Evolutionary conservation across 2,797 vertebrate genomes (phyloP).

Genomic region (Phaenicophaeus curvirostris): DNA sequence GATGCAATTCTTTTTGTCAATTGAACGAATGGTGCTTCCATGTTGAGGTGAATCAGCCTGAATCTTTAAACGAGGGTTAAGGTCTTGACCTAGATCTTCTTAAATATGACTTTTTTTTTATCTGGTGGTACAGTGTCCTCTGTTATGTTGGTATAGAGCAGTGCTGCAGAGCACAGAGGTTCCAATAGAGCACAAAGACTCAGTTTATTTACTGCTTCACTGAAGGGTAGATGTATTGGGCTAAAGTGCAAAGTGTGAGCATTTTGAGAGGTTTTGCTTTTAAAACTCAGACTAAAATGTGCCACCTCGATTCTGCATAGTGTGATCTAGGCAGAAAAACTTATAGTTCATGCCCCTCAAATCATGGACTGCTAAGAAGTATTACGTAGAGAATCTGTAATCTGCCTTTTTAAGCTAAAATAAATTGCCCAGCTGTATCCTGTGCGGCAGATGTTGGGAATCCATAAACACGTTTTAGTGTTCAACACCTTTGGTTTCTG

Average conservation of each 20-base stretch:
- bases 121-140: fast-evolving
- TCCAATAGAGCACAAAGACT: neutral
- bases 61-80: neutral
- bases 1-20: neutral
- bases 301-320: neutral
- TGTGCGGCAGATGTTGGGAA: neutral
- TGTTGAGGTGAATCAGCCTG: neutral
- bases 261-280: neutral
- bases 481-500: neutral
- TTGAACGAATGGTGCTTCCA: fast-evolving
- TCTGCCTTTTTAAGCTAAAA: neutral
- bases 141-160: neutral
- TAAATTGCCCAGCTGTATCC: neutral
- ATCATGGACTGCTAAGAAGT: neutral
- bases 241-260: neutral
- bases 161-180: neutral
- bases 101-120: neutral
- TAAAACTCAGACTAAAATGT: neutral
- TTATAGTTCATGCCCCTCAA: neutral
- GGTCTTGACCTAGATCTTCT: neutral
- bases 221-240: neutral
- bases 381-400: neutral
- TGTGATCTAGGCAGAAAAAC: neutral
- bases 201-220: neutral
- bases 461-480: neutral